A percentile compares a stretch with the other conserved stretches of the same genome.
phyloP scores from a whole-genome alignment of 1,140 invertebrate species.

The Leptoteleia sp. region DNA sequence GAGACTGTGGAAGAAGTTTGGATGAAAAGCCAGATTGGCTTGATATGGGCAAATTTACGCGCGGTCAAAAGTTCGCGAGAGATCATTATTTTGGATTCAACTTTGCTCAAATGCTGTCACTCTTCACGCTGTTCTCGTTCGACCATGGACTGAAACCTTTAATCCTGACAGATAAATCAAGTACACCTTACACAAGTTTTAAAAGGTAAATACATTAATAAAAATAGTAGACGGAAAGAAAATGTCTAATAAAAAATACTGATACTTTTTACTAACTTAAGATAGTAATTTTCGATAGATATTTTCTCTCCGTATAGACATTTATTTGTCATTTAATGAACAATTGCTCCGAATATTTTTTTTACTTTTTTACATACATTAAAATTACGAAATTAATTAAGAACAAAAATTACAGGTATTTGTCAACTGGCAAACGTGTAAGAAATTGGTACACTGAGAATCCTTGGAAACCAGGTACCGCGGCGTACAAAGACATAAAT shows the following conservation, averaged over 20 bases:
- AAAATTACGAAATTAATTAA: no score
- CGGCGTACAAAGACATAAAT: slow-evolving; percentile 77
- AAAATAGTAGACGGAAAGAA: no score
- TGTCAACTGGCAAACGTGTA: slow-evolving; percentile 79
- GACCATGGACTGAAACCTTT: slow-evolving; percentile 85
- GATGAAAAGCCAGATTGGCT: slow-evolving; percentile 71
- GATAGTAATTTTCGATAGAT: no score
- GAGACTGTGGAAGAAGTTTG: slow-evolving; percentile 50
- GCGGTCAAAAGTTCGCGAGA: slow-evolving; percentile 85
- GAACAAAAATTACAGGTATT: slow-evolving; percentile 72
- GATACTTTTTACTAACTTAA: no score
- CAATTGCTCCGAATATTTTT: no score
- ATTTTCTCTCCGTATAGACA: no score
- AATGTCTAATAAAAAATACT: no score
- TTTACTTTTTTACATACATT: no score
- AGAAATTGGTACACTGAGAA: slow-evolving; percentile 81
- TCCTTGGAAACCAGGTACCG: slow-evolving; percentile 76
- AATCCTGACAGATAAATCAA: slow-evolving; percentile 84
- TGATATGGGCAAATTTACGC: slow-evolving; percentile 77
- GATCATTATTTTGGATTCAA: slow-evolving; percentile 84
- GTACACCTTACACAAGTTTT: slow-evolving; percentile 84
- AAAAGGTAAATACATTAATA: slow-evolving; percentile 82
- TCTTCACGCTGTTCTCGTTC: slow-evolving; percentile 84
- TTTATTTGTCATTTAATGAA: no score
- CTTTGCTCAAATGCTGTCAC: slow-evolving; percentile 83